Conservation (phyloP, 2,113 vertebrate genomes). For the Alethe castanea region DNA sequence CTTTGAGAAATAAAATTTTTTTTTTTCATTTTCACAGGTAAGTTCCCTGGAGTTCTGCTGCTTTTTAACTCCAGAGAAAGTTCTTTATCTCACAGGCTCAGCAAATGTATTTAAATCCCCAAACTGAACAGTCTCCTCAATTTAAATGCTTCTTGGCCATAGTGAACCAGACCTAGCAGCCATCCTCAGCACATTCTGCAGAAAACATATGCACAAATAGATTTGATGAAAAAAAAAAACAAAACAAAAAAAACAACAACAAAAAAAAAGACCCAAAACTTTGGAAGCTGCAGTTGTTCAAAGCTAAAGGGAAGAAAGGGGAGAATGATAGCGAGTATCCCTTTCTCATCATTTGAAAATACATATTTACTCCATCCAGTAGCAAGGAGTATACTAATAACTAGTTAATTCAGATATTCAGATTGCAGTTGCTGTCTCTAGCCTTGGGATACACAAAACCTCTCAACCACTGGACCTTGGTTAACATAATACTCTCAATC, state of each 20-base stretch:
- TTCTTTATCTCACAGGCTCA: not conserved
- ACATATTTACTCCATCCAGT: not conserved
- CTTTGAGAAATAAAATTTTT: not conserved
- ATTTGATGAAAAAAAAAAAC: not conserved
- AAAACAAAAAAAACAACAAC: too few relatives aligned
- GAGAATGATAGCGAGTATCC: not conserved
- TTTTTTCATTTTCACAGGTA: not conserved
- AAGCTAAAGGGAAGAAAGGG: not conserved
- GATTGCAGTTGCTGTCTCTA: not conserved
- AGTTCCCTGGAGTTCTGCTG: not conserved
- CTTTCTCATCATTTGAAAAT: not conserved
- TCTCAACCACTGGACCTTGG: not conserved
- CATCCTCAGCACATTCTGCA: not conserved
- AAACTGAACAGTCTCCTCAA: not conserved
- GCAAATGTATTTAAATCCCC: not conserved
- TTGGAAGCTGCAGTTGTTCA: not conserved
- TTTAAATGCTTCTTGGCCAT: not conserved
- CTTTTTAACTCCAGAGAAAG: not conserved
- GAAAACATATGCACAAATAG: not conserved
- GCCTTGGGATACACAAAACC: not conserved
- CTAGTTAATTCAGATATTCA: not conserved
- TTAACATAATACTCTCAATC: not conserved
- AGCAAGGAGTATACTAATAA: not conserved
- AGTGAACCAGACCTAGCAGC: not conserved
- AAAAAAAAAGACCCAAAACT: not conserved